These are phyloP conservation scores for Napeogenes sylphis DNA, from an alignment of 2,888 invertebrate species.

Conservation along the genomic window DNA sequence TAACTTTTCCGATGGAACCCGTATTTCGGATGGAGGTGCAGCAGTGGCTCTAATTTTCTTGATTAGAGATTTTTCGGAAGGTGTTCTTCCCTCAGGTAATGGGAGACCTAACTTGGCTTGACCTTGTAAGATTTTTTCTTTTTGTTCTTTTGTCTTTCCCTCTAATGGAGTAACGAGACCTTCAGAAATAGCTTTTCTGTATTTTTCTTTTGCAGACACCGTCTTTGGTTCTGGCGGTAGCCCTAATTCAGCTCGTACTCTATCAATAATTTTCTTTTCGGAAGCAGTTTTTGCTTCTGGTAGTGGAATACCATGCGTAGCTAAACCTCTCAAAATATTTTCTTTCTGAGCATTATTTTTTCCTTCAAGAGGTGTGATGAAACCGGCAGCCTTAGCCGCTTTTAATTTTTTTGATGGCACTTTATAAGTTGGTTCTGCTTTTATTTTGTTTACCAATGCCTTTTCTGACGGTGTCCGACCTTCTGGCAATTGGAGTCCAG, in stretches of 20 bases:
- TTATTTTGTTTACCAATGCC: slow-evolving; percentile 29
- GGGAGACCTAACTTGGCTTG: too few species aligned
- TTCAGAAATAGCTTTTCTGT: too few species aligned
- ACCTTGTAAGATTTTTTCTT: too few species aligned
- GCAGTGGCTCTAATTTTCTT: too few species aligned
- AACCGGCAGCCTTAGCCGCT: slow-evolving; percentile 23
- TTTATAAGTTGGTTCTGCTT: slow-evolving; percentile 24
- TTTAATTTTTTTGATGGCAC: slow-evolving; percentile 19
- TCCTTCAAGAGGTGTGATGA: slow-evolving; percentile 28
- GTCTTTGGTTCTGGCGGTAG: slow-evolving; percentile 21
- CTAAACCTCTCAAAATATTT: slow-evolving; percentile 19
- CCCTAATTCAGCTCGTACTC: slow-evolving; percentile 23
- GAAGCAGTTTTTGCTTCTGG: slow-evolving; percentile 20
- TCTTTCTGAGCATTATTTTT: slow-evolving; percentile 36
- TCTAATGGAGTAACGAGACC: too few species aligned
- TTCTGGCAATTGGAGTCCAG: slow-evolving; percentile 37
- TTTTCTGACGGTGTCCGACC: slow-evolving; percentile 37
- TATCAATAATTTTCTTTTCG: slow-evolving; percentile 29
- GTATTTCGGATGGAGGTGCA: neutral
- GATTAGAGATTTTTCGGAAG: too few species aligned
- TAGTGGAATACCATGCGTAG: slow-evolving; percentile 24
- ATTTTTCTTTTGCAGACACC: too few species aligned
- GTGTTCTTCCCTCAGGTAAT: neutral
- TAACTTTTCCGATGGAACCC: too few species aligned
- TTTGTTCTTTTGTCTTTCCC: too few species aligned